Percentiles rank a stretch among this genome's conserved stretches.
phyloP scores from a whole-genome alignment of 2,888 invertebrate species.

The Sceliomorpha sp. region DNA sequence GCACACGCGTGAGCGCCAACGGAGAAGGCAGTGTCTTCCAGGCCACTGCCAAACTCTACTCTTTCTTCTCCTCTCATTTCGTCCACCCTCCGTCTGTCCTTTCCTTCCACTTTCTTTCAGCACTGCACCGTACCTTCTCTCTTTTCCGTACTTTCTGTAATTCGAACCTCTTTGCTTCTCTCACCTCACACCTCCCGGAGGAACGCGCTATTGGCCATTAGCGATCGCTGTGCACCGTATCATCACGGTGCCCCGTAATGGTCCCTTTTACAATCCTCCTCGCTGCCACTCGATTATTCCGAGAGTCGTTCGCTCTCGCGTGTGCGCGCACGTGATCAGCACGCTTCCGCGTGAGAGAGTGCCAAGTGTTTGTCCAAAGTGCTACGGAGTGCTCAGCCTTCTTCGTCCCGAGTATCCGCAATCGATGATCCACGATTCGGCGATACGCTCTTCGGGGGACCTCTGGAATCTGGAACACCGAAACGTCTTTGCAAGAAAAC shows the following conservation, averaged over 20 bases:
- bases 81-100: slow-evolving; percentile 24
- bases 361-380: background rate
- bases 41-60: slow-evolving; percentile 40
- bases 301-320: slow-evolving; percentile 24
- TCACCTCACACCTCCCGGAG: no score
- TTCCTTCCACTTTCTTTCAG: slow-evolving; percentile 3
- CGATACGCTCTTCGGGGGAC: background rate
- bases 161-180: no score
- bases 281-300: slow-evolving; percentile 18
- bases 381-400: slow-evolving; percentile 4
- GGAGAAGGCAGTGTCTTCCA: slow-evolving; percentile 34
- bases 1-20: slow-evolving; percentile 28
- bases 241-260: slow-evolving; percentile 15
- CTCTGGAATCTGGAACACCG: no score
- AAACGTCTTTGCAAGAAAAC: no score
- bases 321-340: slow-evolving; percentile 35
- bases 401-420: slow-evolving; percentile 12
- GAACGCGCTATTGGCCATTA: no score
- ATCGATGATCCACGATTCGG: background rate
- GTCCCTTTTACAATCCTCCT: slow-evolving; percentile 8
- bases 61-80: slow-evolving; percentile 2
- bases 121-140: slow-evolving; percentile 5
- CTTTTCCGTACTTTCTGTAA: slow-evolving; percentile 5
- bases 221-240: slow-evolving; percentile 16
- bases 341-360: slow-evolving; percentile 25